Conservation (phyloP, 2,113 vertebrate species). For the Corydoras maculifer region DNA sequence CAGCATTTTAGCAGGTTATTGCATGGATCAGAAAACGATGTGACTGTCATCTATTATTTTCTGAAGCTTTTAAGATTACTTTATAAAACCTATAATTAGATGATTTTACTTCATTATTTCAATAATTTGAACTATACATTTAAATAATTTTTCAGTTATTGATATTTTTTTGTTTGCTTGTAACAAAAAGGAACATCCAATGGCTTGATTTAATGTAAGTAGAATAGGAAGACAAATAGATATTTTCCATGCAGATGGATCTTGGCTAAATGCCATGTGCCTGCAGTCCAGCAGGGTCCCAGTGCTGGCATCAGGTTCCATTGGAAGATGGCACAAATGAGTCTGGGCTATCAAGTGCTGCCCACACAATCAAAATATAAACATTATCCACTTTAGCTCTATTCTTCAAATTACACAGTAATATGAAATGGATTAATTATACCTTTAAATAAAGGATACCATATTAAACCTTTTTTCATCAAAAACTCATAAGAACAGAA, state of each 20-base stretch:
- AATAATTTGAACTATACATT: no score
- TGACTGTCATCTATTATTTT: no score
- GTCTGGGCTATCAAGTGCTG: slow-evolving; percentile 53
- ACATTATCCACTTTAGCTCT: slow-evolving; percentile 44
- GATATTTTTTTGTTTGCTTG: slow-evolving; percentile 42
- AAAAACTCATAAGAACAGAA: no score
- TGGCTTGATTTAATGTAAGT: slow-evolving; percentile 58
- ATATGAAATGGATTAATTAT: slow-evolving; percentile 19
- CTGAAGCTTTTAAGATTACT: no score
- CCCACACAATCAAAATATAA: slow-evolving; percentile 61
- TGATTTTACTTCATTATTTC: no score
- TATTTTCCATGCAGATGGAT: slow-evolving; percentile 44
- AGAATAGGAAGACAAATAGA: slow-evolving; percentile 59
- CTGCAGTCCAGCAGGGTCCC: slow-evolving; percentile 52
- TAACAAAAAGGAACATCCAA: slow-evolving; percentile 61
- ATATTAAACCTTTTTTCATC: no score
- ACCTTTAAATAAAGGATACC: neutral
- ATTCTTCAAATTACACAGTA: slow-evolving; percentile 49
- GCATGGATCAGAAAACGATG: no score
- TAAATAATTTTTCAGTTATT: slow-evolving; percentile 39
- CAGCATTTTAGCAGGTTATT: no score
- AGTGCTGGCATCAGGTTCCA: slow-evolving; percentile 56
- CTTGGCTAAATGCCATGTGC: slow-evolving; percentile 55
- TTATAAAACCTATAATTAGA: no score
- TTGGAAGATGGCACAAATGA: slow-evolving; percentile 41